Evolutionary conservation across 2,113 vertebrate species (phyloP), one percentile per base, ranked within the genome.

Genomic region (Elephas maximus): DNA sequence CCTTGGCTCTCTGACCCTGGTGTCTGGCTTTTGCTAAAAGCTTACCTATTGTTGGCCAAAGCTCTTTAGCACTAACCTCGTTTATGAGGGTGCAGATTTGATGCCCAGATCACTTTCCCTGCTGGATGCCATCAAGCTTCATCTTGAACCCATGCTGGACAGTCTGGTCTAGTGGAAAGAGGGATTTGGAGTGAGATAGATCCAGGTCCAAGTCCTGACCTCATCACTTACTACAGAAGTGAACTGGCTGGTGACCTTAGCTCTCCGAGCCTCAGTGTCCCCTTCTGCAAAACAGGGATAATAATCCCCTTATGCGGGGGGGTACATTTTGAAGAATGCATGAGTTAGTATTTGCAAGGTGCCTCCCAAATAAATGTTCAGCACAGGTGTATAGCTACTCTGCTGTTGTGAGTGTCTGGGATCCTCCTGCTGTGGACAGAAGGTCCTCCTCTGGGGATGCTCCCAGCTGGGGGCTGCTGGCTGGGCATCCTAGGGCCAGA

Each of bases 81-180:
- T 6, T 83, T 57, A 20, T 24, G 69, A 89, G n/a, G 37, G 74
- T 14, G 45, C 14, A 48, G 80, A 57, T 65, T 81, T 77, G 57
- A 33, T 71, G 10, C 30, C 76, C 51, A 77, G 48, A 69, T 30
- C 4, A 6, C 30, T 67, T 8, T 83, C 65, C 45, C 78, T 90
- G 41, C 28, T 26, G 23, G 41, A 45, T 71, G 24, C 41, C 65
- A 3, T 91, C 26, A 23, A 17, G 63, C 44, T 53, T 90, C 44
- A 0, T 37, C 69, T 63, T 69, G 65, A 86, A 88, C 28, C 51
- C 82, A 30, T 10, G 53, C 33, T 33, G 30, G 37, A 5, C 28
- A 14, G 15, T 45, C 41, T 97, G 95, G 57, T 77, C n/a, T 76
- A 45, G 41, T 37, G 65, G 71, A 87, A 83, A 88, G 71, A 92